Conservation (phyloP, 2,888 invertebrate species). For the Bellardia bayeri region DNA sequence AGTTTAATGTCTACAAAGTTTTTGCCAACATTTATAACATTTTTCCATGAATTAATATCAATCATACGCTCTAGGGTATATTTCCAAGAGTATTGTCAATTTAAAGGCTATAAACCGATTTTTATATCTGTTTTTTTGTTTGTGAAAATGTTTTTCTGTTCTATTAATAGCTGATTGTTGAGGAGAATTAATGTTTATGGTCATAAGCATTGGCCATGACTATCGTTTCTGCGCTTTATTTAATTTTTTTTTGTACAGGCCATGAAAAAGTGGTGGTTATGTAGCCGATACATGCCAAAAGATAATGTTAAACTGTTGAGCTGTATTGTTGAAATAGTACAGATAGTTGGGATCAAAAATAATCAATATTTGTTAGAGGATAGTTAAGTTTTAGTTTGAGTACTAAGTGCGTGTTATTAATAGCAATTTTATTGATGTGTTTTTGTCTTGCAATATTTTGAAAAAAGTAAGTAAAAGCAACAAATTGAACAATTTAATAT, state of each 20-base stretch:
- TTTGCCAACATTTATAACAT: background rate
- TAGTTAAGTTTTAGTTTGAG: background rate
- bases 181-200: conserved; percentile 1
- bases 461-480: too few species aligned
- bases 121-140: background rate
- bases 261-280: background rate
- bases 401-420: background rate
- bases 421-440: background rate
- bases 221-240: background rate
- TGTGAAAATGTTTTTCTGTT: conserved; percentile 1
- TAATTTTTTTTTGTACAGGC: background rate
- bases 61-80: conserved; percentile 26
- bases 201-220: background rate
- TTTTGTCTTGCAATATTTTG: background rate
- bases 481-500: too few species aligned
- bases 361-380: conserved; percentile 21
- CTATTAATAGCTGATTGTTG: conserved; percentile 18
- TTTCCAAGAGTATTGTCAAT: background rate
- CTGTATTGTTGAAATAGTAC: background rate
- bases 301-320: conserved; percentile 20
- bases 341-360: background rate
- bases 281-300: conserved; percentile 13
- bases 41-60: conserved; percentile 21
- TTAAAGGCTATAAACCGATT: background rate
- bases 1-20: background rate